Percentiles rank a stretch among this genome's conserved stretches.
Conservation (phyloP, 2,797 vertebrate genomes). For the Zalophus californianus region DNA sequence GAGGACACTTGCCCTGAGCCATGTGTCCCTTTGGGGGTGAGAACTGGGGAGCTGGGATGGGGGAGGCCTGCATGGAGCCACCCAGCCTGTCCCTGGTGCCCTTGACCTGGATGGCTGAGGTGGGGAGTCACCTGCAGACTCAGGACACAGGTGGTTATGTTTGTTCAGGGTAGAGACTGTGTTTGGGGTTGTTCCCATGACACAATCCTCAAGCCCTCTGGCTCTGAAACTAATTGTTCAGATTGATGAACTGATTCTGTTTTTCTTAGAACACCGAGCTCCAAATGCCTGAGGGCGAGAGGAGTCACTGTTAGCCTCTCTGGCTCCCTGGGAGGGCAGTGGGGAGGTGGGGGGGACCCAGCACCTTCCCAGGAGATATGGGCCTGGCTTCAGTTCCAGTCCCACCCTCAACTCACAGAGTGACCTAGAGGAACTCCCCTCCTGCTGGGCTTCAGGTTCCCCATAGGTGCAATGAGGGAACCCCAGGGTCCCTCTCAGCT, state of each 20-base stretch:
- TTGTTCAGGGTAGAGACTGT: background rate
- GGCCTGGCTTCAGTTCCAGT: background rate
- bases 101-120: background rate
- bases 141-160: background rate
- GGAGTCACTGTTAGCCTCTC: background rate
- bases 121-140: background rate
- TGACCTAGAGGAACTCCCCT: background rate
- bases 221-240: background rate
- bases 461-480: background rate
- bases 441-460: background rate
- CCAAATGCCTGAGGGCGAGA: background rate
- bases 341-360: no score
- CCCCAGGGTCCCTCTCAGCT: background rate
- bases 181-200: background rate
- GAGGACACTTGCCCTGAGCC: background rate
- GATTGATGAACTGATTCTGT: background rate
- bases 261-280: background rate
- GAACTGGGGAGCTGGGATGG: background rate
- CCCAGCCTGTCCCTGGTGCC: background rate
- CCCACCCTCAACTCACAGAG: background rate
- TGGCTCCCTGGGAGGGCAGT: background rate
- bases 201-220: background rate
- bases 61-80: background rate
- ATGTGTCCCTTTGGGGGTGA: background rate
- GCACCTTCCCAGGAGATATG: background rate